Evolutionary conservation across 2,113 vertebrate species (phyloP).

Genomic region (Heterotis niloticus): DNA sequence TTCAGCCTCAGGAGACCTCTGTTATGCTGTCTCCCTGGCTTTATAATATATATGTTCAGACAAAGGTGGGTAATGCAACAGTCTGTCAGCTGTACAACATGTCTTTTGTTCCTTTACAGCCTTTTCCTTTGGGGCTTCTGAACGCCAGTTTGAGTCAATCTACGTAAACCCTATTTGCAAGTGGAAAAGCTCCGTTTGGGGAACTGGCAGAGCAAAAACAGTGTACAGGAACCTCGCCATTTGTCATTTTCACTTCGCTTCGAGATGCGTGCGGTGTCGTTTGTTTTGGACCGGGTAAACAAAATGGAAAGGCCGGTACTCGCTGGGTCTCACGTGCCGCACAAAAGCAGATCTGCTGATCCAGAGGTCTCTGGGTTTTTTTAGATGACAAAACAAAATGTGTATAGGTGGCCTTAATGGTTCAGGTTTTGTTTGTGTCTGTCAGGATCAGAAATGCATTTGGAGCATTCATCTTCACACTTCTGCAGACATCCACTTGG

Average conservation of each 20-base stretch:
- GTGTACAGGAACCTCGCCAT: not conserved
- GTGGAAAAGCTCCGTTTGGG: not conserved
- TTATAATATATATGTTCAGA: too few species aligned
- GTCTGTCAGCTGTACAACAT: not conserved
- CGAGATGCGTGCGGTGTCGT: constrained; percentile 98
- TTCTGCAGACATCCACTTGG: too few species aligned
- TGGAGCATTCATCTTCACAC: too few species aligned
- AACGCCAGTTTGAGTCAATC: constrained; percentile 7
- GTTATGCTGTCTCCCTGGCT: too few species aligned
- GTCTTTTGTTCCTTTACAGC: not conserved
- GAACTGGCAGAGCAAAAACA: not conserved
- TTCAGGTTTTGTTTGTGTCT: too few species aligned
- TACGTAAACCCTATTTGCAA: not conserved
- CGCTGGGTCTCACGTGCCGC: constrained; percentile 49
- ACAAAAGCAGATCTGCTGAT: constrained; percentile 80
- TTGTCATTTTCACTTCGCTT: not conserved
- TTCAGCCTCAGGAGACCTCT: too few species aligned
- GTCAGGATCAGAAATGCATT: too few species aligned
- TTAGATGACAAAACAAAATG: constrained; percentile 58
- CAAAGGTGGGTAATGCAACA: not conserved
- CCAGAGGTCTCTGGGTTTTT: constrained; percentile 82
- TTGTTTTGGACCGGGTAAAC: constrained; percentile 93
- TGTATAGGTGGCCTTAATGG: not conserved
- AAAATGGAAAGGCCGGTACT: constrained; percentile 88
- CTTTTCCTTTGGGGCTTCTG: not conserved